phyloP scores from a whole-genome alignment of 1,140 invertebrate species.

The Conopomorpha cramerella region DNA sequence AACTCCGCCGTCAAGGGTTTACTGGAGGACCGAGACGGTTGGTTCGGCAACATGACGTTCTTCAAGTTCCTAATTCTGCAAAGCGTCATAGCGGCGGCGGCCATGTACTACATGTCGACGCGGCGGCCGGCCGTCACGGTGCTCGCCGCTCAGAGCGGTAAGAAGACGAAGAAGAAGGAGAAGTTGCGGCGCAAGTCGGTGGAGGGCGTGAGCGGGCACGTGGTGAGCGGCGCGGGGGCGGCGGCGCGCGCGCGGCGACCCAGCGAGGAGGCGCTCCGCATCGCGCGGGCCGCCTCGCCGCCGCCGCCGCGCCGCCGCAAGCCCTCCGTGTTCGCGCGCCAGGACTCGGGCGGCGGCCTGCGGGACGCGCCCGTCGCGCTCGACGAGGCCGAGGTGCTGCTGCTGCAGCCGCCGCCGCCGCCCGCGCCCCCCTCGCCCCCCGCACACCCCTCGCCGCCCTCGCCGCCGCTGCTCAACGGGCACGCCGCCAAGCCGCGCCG shows the following conservation, averaged over 20 bases:
- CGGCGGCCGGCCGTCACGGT: slow-evolving; percentile 25
- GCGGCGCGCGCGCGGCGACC: slow-evolving; percentile 67
- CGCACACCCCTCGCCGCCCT: no score
- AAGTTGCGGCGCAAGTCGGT: slow-evolving; percentile 65
- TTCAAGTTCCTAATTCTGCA: slow-evolving; percentile 54
- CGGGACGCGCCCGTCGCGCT: slow-evolving; percentile 45
- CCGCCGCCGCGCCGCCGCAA: slow-evolving; percentile 44
- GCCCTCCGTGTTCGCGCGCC: slow-evolving; percentile 24
- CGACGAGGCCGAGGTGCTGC: slow-evolving; percentile 41
- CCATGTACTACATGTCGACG: slow-evolving; percentile 43
- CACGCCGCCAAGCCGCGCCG: slow-evolving; percentile 47
- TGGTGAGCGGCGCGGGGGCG: no score
- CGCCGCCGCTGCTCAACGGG: slow-evolving; percentile 54
- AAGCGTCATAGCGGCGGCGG: slow-evolving; percentile 26
- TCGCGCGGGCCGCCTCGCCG: slow-evolving; percentile 62
- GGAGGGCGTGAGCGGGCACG: slow-evolving; percentile 61
- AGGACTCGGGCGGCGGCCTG: slow-evolving; percentile 32
- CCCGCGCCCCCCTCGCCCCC: slow-evolving; percentile 50
- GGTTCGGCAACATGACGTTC: slow-evolving; percentile 64
- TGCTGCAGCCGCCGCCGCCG: slow-evolving; percentile 19
- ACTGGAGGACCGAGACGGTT: slow-evolving; percentile 68
- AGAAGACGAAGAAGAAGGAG: slow-evolving; percentile 31
- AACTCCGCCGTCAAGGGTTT: slow-evolving; percentile 61
- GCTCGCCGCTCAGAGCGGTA: slow-evolving; percentile 26
- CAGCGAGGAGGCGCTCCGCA: slow-evolving; percentile 77